Conservation (phyloP, 2,797 vertebrate genomes). For the Amniataba percoides region DNA sequence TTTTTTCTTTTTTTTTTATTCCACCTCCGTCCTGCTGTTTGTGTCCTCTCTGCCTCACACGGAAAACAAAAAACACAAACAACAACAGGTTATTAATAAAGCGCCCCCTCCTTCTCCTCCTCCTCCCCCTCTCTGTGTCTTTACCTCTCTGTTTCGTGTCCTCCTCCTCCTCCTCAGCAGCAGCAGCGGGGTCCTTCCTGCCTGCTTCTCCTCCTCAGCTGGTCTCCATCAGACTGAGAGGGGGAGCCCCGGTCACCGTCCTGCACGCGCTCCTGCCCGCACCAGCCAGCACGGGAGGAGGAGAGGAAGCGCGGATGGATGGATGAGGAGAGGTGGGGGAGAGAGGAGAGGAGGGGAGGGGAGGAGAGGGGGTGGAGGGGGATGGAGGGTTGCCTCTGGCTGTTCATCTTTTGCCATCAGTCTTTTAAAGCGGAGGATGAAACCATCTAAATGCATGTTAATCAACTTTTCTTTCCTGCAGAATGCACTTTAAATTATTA, state of each 20-base stretch:
- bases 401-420: constrained; percentile 55
- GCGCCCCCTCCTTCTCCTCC: constrained; percentile 52
- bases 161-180: neutral
- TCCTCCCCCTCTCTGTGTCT: constrained; percentile 4
- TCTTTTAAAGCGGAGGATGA: constrained; percentile 23
- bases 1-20: no score
- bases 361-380: neutral
- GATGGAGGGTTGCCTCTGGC: constrained; percentile 50
- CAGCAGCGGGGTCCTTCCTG: constrained; percentile 9
- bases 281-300: constrained; percentile 52
- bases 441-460: constrained; percentile 18
- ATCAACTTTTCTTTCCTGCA: constrained; percentile 18
- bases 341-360: neutral
- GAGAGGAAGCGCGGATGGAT: constrained; percentile 41
- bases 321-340: constrained; percentile 18
- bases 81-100: constrained; percentile 79
- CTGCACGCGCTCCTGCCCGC: constrained; percentile 64
- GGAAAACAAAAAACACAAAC: constrained; percentile 60
- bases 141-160: neutral
- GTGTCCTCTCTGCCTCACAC: neutral
- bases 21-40: neutral
- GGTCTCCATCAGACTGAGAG: constrained; percentile 67
- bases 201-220: constrained; percentile 37
- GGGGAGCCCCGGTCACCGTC: constrained; percentile 51
- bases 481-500: neutral